Base-by-base conservation (phyloP, 1,140 invertebrate genomes). In the Pseudobourletiella spinata region DNA sequence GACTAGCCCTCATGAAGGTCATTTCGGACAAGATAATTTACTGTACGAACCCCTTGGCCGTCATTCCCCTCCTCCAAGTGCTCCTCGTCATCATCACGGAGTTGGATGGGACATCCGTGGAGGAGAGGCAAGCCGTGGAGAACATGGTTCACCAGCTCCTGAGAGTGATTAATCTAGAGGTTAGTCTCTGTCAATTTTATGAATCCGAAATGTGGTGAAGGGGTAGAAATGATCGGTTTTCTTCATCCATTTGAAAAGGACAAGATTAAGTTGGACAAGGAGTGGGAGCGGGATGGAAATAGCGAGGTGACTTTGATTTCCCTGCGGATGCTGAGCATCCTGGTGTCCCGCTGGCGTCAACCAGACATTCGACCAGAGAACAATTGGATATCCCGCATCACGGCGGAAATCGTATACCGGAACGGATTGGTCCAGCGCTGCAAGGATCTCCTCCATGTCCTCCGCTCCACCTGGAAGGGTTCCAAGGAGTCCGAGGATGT, bases 31-130 rank as follows among this genome's bases (percentile, higher is more conserved):
- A 83, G 66, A 75, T 88, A 39, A 81, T 82, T 0, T 74, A 80
- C 62, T 73, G 87, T 4, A 77, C 39, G 29, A 78, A 83, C 42
- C 94, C 94, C 11, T 83, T 91, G 1, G 79, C 89, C 59, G 84
- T 88, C 14, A 91, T 97, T 74, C 93, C 94, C 1, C 89, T 89
- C 64, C 84, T 95, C 77, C 68, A 89, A 86, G 87, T 92, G 3
- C 77, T 96, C 2, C 77, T 95, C 3, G 93, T 95, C 85, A 77
- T 97, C 28, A 90, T 91, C 3, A 85, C 86, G 44, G 92, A 96
- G 76, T 78, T 70, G 16, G 68, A 70, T 63, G 68, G 68, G 25
- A 32, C 43, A 11, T 44, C 51, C 1, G 63, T 65, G 2, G 65
- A 70, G 46, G 68, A 70, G 52, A 15, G 55, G 20, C 35, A 44